A percentile compares a stretch with the other conserved stretches of the same genome.
These are phyloP conservation scores for Eptatretus burgeri DNA, from an alignment of 2,113 vertebrate genomes.

Conservation along the genomic window DNA sequence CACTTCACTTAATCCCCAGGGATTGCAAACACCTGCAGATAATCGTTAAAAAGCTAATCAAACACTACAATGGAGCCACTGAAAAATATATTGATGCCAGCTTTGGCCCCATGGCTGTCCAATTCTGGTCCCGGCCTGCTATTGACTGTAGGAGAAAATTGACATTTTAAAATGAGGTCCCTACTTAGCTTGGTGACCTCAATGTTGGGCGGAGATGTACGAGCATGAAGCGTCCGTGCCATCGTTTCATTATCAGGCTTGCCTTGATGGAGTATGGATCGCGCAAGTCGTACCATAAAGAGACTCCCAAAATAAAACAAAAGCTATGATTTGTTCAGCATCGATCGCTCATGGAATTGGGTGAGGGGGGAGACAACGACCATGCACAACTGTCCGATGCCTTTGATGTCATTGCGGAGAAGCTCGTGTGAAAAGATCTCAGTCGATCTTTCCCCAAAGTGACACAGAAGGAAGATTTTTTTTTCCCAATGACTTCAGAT, in stretches of 20 bases:
- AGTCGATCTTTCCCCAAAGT: slow-evolving; percentile 3
- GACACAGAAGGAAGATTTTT: neutral
- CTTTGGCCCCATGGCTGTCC: slow-evolving; percentile 2
- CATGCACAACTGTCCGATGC: neutral
- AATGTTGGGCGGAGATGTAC: slow-evolving; percentile 1
- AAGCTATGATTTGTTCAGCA: slow-evolving; percentile 5
- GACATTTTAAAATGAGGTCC: slow-evolving; percentile 5
- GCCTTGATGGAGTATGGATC: slow-evolving; percentile 5
- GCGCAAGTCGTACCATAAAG: slow-evolving; percentile 3
- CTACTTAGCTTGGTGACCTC: slow-evolving; percentile 2
- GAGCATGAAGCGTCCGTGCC: neutral
- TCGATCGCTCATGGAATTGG: neutral
- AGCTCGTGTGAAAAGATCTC: neutral
- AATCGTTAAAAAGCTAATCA: slow-evolving; percentile 6
- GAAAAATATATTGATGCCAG: slow-evolving; percentile 2
- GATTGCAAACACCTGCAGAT: neutral
- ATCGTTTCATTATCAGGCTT: slow-evolving; percentile 4
- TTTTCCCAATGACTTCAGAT: too few species aligned
- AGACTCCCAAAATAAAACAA: slow-evolving; percentile 1
- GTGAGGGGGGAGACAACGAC: neutral
- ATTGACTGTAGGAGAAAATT: slow-evolving; percentile 5
- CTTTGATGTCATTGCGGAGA: slow-evolving; percentile 3
- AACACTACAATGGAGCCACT: slow-evolving; percentile 4
- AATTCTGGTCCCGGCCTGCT: slow-evolving; percentile 4
- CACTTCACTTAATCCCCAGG: neutral